Conservation (phyloP, 2,888 invertebrate genomes). For the Eristalis tenax region DNA sequence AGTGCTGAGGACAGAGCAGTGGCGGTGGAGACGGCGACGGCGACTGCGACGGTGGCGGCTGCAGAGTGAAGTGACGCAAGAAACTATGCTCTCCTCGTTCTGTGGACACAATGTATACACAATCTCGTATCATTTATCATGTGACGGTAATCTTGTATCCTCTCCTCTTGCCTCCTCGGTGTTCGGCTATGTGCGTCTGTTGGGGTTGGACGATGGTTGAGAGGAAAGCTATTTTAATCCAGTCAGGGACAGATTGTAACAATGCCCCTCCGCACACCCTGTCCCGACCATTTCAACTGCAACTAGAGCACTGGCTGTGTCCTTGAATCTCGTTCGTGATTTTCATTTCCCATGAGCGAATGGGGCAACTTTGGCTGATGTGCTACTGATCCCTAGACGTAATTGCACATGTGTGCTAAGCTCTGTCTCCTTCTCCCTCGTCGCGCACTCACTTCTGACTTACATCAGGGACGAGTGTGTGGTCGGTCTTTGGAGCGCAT, state of each 20-base stretch:
- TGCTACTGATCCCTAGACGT: no score
- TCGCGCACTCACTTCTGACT: no score
- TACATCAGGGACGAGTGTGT: no score
- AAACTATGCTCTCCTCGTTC: constrained; percentile 25
- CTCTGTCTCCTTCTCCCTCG: no score
- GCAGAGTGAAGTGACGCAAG: constrained; percentile 1
- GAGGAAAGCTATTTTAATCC: background rate
- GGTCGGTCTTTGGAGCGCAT: background rate
- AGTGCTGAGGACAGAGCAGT: background rate
- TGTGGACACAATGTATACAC: background rate
- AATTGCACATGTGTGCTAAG: no score
- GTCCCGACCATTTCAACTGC: background rate
- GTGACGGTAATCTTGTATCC: background rate
- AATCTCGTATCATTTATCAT: background rate
- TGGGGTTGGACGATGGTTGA: background rate
- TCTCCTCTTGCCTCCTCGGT: background rate
- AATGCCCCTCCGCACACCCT: background rate
- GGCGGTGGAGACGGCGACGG: background rate
- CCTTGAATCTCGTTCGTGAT: background rate
- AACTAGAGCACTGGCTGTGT: background rate
- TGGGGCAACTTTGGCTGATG: background rate
- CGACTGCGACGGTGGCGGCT: no score
- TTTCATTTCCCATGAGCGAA: background rate
- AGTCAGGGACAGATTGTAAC: background rate
- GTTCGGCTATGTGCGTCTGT: background rate